Conservation (phyloP, 2,888 invertebrate genomes). For the Aspidapion aeneum region DNA sequence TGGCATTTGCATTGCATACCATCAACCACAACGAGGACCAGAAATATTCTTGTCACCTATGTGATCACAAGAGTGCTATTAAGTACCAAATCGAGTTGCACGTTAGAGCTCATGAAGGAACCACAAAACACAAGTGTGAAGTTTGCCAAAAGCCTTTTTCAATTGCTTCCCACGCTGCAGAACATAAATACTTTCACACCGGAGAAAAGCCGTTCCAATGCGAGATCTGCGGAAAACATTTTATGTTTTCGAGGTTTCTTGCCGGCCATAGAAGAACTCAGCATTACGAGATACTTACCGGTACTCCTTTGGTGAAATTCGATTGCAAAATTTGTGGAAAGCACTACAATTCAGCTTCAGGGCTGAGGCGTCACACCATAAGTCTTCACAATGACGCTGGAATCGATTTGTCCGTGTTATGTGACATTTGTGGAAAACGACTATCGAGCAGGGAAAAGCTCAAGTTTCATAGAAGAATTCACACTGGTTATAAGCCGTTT, state of each 20-base stretch:
- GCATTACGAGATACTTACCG: conserved; percentile 48
- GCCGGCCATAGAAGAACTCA: conserved; percentile 49
- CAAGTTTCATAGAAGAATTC: conserved; percentile 43
- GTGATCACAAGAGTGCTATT: conserved; percentile 39
- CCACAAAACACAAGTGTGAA: conserved; percentile 45
- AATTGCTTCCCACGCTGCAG: conserved; percentile 39
- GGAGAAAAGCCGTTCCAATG: conserved; percentile 52
- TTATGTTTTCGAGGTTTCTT: conserved; percentile 51
- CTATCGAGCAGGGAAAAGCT: conserved; percentile 43
- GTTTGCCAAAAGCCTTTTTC: conserved; percentile 41
- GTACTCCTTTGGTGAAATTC: conserved; percentile 41
- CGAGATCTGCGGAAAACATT: conserved; percentile 53
- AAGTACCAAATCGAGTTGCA: conserved; percentile 47
- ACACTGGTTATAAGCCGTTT: conserved; percentile 50
- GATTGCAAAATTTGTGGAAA: conserved; percentile 52
- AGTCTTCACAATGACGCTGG: conserved; percentile 38
- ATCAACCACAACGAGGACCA: conserved; percentile 37
- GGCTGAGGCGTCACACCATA: conserved; percentile 46
- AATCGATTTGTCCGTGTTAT: conserved; percentile 50
- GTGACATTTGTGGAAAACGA: conserved; percentile 44
- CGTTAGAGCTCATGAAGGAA: conserved; percentile 47
- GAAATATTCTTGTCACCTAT: conserved; percentile 41
- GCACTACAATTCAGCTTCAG: conserved; percentile 44
- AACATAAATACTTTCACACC: conserved; percentile 42
- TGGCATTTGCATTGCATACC: conserved; percentile 39